phyloP scores from a whole-genome alignment of 1,140 invertebrate species.

The Matsumurasca onukii region DNA sequence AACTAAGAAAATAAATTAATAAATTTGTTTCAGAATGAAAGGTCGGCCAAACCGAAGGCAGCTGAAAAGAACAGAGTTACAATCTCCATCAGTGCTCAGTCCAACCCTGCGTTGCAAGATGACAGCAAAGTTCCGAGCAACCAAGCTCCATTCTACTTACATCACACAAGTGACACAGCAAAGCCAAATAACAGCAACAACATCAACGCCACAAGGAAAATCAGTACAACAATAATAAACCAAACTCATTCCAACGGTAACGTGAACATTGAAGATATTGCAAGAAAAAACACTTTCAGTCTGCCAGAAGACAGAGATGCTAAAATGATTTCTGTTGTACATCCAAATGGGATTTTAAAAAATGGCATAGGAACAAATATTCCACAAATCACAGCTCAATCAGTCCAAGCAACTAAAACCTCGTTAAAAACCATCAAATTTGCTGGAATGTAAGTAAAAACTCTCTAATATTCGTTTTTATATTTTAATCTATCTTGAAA shows the following conservation, averaged over 20 bases:
- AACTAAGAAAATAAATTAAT: too few species aligned
- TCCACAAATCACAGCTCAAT: conserved; percentile 34
- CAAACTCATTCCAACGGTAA: neutral
- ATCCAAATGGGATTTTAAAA: conserved; percentile 38
- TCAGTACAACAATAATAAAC: conserved; percentile 13
- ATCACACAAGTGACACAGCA: neutral
- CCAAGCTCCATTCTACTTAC: conserved; percentile 18
- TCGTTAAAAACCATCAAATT: conserved; percentile 38
- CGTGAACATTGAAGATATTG: conserved; percentile 1
- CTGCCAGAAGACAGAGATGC: neutral
- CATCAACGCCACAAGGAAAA: neutral
- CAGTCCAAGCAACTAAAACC: conserved; percentile 14
- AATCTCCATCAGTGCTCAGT: conserved; percentile 17
- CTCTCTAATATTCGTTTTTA: neutral
- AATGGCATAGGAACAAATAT: conserved; percentile 35
- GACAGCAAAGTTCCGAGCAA: neutral
- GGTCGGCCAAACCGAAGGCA: neutral
- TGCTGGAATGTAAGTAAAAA: conserved; percentile 36
- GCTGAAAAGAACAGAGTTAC: conserved; percentile 15
- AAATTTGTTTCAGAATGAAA: conserved; percentile 22
- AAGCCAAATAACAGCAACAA: conserved; percentile 9
- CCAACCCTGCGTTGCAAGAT: neutral
- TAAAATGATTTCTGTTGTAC: conserved; percentile 12
- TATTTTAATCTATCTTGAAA: neutral
- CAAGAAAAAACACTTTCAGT: neutral